Evolutionary conservation across 2,797 vertebrate species (phyloP).

Genomic region (Myotis pilosus): DNA sequence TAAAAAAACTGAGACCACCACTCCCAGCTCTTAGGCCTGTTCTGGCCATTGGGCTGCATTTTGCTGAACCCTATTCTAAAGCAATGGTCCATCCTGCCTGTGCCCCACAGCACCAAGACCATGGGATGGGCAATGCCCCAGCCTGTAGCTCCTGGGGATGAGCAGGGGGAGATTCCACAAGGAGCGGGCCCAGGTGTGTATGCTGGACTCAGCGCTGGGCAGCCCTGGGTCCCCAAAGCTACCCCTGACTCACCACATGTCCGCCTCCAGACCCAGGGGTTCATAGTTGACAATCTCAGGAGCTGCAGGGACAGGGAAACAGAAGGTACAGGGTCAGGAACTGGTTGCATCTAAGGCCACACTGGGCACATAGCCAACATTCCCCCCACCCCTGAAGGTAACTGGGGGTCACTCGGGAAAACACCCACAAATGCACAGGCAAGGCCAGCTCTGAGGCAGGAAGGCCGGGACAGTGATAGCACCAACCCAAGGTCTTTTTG

Average conservation of each 20-base stretch:
- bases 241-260: slow-evolving; percentile 94
- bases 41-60: rapidly evolving
- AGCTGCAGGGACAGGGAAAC: slow-evolving; percentile 82
- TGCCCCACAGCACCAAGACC: background rate
- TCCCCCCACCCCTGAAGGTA: background rate
- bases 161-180: rapidly evolving
- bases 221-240: background rate
- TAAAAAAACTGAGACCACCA: too few relatives aligned
- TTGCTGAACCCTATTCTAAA: too few relatives aligned
- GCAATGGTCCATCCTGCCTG: rapidly evolving
- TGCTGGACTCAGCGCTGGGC: background rate
- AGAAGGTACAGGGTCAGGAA: background rate
- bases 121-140: background rate
- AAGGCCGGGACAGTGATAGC: background rate
- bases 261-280: slow-evolving; percentile 96
- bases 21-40: background rate
- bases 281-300: slow-evolving; percentile 99
- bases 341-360: too few relatives aligned
- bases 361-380: background rate
- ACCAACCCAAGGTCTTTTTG: background rate
- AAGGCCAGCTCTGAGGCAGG: background rate
- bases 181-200: too few relatives aligned
- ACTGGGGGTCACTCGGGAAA: too few relatives aligned
- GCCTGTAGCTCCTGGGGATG: background rate
- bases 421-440: background rate